Evolutionary conservation across 2,113 vertebrate genomes (phyloP).

Genomic region (Odocoileus hemionus): DNA sequence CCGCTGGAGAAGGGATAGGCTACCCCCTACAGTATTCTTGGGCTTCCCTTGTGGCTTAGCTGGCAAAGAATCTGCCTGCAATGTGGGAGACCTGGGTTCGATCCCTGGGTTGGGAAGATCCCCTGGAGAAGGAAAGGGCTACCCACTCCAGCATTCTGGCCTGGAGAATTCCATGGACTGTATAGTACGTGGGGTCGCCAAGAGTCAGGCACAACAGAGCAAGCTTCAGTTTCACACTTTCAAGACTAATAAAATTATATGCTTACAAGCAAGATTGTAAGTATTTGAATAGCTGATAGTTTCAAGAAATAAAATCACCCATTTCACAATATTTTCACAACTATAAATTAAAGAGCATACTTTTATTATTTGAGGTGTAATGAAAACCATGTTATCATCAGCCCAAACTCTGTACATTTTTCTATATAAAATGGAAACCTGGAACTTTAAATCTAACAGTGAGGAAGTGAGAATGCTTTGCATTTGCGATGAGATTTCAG

Average conservation of each 20-base stretch:
- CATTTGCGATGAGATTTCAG: constrained; percentile 67
- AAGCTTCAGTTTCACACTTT: neutral
- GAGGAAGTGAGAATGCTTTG: neutral
- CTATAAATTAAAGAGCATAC: neutral
- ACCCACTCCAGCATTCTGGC: neutral
- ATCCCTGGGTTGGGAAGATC: neutral
- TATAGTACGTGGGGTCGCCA: neutral
- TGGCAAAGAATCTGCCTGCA: neutral
- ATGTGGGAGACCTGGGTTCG: neutral
- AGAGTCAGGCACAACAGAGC: neutral
- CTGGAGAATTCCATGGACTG: neutral
- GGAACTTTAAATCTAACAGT: constrained; percentile 38
- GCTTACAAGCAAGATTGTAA: neutral
- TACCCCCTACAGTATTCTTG: neutral
- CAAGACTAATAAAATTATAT: neutral
- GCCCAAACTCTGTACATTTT: constrained; percentile 13
- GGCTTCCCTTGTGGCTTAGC: neutral
- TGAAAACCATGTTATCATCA: constrained; percentile 20
- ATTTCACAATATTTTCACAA: constrained; percentile 30
- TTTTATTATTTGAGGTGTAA: constrained; percentile 21
- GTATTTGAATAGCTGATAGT: neutral
- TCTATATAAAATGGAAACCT: neutral
- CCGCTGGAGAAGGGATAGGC: neutral
- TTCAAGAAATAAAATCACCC: constrained; percentile 26
- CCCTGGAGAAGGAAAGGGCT: neutral